These are phyloP conservation scores for Saccopteryx bilineata DNA, from an alignment of 2,113 vertebrate species.

Conservation along the genomic window DNA sequence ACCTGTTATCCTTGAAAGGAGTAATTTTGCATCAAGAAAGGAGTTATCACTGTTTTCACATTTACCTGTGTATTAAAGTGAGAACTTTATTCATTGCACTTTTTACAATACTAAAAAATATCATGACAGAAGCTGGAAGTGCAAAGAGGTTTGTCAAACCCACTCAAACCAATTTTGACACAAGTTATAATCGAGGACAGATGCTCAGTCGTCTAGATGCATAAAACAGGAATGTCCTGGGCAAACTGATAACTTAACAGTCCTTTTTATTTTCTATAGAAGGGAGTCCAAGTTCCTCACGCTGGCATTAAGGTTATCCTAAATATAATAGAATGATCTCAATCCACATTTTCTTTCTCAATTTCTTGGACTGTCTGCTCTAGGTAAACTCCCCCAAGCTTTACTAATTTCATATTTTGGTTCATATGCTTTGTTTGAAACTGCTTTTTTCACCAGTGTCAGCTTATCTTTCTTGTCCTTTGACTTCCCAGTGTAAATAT, in stretches of 20 bases:
- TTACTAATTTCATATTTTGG: neutral
- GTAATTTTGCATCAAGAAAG: constrained; percentile 22
- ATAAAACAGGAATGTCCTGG: neutral
- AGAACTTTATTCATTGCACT: neutral
- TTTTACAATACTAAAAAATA: neutral
- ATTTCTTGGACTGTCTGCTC: neutral
- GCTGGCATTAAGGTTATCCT: neutral
- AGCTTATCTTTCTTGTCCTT: neutral
- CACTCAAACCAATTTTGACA: neutral
- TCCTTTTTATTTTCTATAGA: neutral
- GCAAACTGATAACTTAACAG: neutral
- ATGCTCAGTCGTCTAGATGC: neutral
- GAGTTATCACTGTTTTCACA: neutral
- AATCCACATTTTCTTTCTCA: neutral
- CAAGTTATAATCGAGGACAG: neutral
- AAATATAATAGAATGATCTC: neutral
- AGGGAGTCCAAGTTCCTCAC: neutral
- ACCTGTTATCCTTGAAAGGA: constrained; percentile 21
- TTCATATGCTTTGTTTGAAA: neutral
- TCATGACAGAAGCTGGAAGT: neutral
- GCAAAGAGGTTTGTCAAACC: neutral
- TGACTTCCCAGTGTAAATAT: neutral
- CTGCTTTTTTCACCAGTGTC: neutral
- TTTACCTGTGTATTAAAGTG: constrained; percentile 1
- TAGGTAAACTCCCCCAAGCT: neutral